Conservation (phyloP, 2,888 invertebrate species). For the Metallyticus violacea region DNA sequence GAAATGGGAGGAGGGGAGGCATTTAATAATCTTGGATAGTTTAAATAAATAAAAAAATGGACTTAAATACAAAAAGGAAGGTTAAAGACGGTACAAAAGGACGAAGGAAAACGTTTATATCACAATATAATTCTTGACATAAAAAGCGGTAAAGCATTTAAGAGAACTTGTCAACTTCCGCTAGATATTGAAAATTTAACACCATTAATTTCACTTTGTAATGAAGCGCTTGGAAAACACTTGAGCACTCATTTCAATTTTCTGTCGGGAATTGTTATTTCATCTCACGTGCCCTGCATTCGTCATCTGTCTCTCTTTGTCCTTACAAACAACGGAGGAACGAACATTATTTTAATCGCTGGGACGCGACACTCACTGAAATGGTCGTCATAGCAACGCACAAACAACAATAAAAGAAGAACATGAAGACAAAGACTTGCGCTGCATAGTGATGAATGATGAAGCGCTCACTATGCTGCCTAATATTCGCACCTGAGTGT, state of each 20-base stretch:
- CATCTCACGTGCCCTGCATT: not conserved
- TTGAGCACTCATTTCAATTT: not conserved
- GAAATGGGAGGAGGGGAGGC: too few species aligned
- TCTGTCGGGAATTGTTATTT: not conserved
- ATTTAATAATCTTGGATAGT: too few species aligned
- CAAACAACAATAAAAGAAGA: not conserved
- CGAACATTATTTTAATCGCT: slow-evolving; percentile 3
- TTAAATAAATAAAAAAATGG: too few species aligned
- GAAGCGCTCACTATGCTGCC: not conserved
- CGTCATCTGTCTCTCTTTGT: not conserved
- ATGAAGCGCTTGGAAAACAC: not conserved
- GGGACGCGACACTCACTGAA: not conserved
- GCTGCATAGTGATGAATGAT: not conserved
- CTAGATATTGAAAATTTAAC: too few species aligned
- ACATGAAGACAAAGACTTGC: not conserved
- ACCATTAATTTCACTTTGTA: too few species aligned
- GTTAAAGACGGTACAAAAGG: too few species aligned
- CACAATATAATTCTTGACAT: too few species aligned
- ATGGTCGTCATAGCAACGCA: not conserved
- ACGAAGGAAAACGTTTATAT: too few species aligned
- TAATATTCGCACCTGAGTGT: too few species aligned
- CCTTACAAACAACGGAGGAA: not conserved
- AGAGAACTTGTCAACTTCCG: too few species aligned
- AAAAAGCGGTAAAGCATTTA: too few species aligned
- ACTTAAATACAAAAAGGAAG: too few species aligned